Base-by-base conservation (phyloP, 35 echinoderm and acorn worm species). In the Lytechinus pictus region DNA sequence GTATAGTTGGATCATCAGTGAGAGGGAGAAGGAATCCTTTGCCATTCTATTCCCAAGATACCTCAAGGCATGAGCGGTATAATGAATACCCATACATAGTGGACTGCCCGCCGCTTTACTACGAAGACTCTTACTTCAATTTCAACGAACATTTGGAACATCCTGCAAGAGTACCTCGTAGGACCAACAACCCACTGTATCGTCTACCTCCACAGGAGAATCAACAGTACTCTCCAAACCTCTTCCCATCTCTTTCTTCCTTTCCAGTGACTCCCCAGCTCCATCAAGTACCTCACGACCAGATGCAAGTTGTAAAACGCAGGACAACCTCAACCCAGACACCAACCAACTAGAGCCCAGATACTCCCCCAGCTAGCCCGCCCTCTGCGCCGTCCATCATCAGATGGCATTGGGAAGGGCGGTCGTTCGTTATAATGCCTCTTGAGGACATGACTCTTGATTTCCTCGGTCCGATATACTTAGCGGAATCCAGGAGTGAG, bases 361-460 rank as follows among this genome's bases (percentile, higher is more conserved):
- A 44, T 28, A 54, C 28, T 54, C 28, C 29, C 52, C n/a, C 29
- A 33, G 27, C 29, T 33, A 55, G 53, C 27, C 92, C 92, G 52
- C 92, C 92, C 27, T 54, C 92, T 53, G 55, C 92, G 21, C 92
- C 92, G n/a, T 93, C 92, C 53, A 55, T 93, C 54, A 93, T 93
- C 52, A 93, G 54, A 93, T 93, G 92, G 92, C n/a, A 57, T 2
- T 57, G 14, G 52, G 92, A 93, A 33, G 92, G 92, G 24, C 9
- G 54, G 4, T 93, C 92, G 3, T 93, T 19, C 53, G 92, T 93
- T 12, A 53, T 93, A 11, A 24, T 54, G 52, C 92, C 92, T 9
- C 13, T 54, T 10, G 92, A 93, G 9, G 92, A 93, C 13, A 33
- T 93, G 92, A 53, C 16, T 54, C 55, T 93, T 10, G 92, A 93